Evolutionary conservation across 2,797 vertebrate species (phyloP).

Genomic region (Pygocentrus nattereri): DNA sequence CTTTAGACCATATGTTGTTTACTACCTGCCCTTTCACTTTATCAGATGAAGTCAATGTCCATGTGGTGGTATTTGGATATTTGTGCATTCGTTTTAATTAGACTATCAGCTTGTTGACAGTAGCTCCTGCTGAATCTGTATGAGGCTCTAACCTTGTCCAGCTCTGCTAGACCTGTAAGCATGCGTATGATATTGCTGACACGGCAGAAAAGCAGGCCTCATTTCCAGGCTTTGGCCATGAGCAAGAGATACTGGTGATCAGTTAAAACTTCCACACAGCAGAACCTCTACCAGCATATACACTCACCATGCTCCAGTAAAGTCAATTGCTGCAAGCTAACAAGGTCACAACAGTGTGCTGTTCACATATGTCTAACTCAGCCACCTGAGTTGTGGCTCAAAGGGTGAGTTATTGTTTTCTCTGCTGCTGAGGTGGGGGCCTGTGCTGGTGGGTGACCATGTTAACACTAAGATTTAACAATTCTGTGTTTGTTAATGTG

Average conservation of each 20-base stretch:
- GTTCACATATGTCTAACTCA: too few species aligned
- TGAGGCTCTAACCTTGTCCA: conserved; percentile 2
- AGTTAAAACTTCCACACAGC: conserved; percentile 19
- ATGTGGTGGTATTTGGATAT: background rate
- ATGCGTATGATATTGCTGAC: conserved; percentile 11
- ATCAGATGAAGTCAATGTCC: background rate
- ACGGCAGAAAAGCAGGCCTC: conserved; percentile 19
- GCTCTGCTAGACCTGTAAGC: background rate
- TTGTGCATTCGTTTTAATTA: background rate
- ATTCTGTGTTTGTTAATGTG: too few species aligned
- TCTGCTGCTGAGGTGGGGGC: too few species aligned
- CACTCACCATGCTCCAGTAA: background rate
- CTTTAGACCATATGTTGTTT: too few species aligned
- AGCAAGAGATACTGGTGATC: conserved; percentile 19
- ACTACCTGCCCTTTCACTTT: too few species aligned
- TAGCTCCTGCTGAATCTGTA: background rate
- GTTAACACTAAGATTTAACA: too few species aligned
- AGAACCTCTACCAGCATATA: background rate
- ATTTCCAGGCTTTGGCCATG: conserved; percentile 25
- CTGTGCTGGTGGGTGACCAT: too few species aligned
- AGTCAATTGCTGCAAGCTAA: background rate
- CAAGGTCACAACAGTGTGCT: background rate
- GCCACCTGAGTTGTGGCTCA: too few species aligned
- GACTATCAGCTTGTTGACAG: background rate
- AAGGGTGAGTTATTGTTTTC: too few species aligned